phyloP scores from a whole-genome alignment of 1,140 invertebrate species.

The Drosophila elegans region DNA sequence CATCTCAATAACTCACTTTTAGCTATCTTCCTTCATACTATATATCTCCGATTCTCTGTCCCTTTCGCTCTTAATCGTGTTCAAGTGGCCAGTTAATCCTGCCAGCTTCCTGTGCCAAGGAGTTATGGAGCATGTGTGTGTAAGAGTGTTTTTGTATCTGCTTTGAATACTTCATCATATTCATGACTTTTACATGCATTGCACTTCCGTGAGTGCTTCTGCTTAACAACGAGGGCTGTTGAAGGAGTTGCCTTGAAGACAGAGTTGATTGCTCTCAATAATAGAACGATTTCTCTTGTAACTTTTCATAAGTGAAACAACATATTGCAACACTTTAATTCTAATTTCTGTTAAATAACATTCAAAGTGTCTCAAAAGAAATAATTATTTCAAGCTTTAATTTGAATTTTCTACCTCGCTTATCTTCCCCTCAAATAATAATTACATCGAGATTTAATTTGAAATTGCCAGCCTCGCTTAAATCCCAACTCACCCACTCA shows the following conservation, averaged over 20 bases:
- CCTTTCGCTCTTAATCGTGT: constrained; percentile 54
- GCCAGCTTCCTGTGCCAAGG: constrained; percentile 50
- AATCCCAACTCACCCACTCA: background rate
- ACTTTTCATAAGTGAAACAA: background rate
- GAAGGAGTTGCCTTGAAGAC: background rate
- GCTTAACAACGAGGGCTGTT: constrained; percentile 39
- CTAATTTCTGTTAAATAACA: too few species aligned
- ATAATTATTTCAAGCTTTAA: background rate
- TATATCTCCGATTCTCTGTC: background rate
- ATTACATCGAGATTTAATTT: background rate
- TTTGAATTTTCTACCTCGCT: too few species aligned
- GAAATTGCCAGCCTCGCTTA: background rate
- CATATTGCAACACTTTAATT: too few species aligned
- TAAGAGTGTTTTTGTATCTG: constrained; percentile 14
- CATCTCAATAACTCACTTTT: constrained; percentile 21
- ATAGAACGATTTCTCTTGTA: background rate
- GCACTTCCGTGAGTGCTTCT: constrained; percentile 59
- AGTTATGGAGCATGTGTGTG: constrained; percentile 5
- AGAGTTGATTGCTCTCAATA: background rate
- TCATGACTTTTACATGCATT: constrained; percentile 59
- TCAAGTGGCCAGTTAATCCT: constrained; percentile 79
- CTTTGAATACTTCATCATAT: constrained; percentile 57
- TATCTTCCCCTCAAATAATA: background rate
- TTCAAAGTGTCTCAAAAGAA: too few species aligned
- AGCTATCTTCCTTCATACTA: background rate